A percentile compares a stretch with the other conserved stretches of the same genome.
Evolutionary conservation across 2,888 invertebrate species (phyloP).

Genomic region (Drosophila cognata): DNA sequence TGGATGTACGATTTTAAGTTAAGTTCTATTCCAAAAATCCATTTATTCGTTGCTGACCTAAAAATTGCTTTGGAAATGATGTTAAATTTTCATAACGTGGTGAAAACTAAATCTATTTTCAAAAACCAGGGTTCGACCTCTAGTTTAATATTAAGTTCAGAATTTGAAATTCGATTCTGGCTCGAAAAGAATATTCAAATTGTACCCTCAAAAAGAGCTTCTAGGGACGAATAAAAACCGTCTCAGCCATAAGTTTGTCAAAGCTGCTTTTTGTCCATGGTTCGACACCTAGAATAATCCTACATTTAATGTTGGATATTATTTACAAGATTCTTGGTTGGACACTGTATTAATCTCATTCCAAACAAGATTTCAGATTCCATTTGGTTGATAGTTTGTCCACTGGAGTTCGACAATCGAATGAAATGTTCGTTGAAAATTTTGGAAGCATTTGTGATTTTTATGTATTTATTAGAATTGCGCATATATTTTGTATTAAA

Average conservation of each 20-base stretch:
- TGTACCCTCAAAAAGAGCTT: not conserved
- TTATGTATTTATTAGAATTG: slow-evolving; percentile 73
- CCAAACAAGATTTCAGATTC: not conserved
- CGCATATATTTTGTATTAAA: slow-evolving; percentile 62
- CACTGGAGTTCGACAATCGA: not conserved
- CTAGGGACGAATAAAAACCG: not conserved
- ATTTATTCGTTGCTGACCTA: not conserved
- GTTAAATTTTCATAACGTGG: not conserved
- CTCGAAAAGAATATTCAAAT: not conserved
- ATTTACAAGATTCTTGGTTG: not conserved
- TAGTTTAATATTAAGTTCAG: not conserved
- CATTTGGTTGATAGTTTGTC: not conserved
- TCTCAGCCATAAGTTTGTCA: not conserved
- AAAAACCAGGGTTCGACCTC: not conserved
- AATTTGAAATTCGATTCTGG: not conserved
- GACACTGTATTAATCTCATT: not conserved
- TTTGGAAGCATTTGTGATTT: slow-evolving; percentile 71
- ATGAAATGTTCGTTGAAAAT: slow-evolving; percentile 3
- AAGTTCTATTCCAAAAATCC: not conserved
- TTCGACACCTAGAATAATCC: not conserved
- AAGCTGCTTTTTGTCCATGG: not conserved
- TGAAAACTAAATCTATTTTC: not conserved
- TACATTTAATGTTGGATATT: not conserved
- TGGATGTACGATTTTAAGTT: not conserved
- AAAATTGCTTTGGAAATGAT: not conserved